Percentiles rank a stretch among this genome's conserved stretches.
phyloP scores from a whole-genome alignment of 2,113 vertebrate genomes.

The Callopanchax toddi region DNA sequence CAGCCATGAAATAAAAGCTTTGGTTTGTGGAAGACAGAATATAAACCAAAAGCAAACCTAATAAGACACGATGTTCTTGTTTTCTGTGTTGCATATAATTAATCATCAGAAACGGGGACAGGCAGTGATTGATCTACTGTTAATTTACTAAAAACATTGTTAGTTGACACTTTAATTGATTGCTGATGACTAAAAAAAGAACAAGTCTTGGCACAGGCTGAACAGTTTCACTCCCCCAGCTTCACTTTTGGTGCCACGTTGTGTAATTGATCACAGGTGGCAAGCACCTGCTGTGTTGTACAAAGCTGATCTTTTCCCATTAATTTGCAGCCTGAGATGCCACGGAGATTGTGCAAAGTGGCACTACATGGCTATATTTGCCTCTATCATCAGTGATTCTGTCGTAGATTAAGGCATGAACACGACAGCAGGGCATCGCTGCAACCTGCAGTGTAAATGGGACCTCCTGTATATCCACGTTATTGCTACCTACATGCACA shows the following conservation, averaged over 20 bases:
- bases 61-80: too few species aligned
- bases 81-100: slow-evolving; percentile 53
- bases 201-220: slow-evolving; percentile 29
- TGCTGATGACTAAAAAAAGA: slow-evolving; percentile 31
- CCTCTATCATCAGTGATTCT: slow-evolving; percentile 29
- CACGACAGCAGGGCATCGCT: slow-evolving; percentile 51
- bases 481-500: too few species aligned
- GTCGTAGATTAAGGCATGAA: slow-evolving; percentile 39
- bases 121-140: slow-evolving; percentile 57
- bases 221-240: slow-evolving; percentile 11
- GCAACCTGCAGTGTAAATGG: slow-evolving; percentile 40
- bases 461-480: slow-evolving; percentile 57
- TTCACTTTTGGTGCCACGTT: slow-evolving; percentile 14
- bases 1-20: slow-evolving; percentile 6
- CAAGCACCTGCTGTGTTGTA: slow-evolving; percentile 51
- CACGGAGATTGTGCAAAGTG: slow-evolving; percentile 26
- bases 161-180: slow-evolving; percentile 46
- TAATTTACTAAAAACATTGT: slow-evolving; percentile 65
- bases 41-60: slow-evolving; percentile 11
- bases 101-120: slow-evolving; percentile 47
- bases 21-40: slow-evolving; percentile 11
- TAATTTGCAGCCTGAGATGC: slow-evolving; percentile 52
- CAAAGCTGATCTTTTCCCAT: slow-evolving; percentile 46
- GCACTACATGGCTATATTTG: slow-evolving; percentile 1
- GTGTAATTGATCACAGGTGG: slow-evolving; percentile 47